Base-by-base conservation (phyloP, 2,113 vertebrate genomes). In the Tychaedon coryphoeus region DNA sequence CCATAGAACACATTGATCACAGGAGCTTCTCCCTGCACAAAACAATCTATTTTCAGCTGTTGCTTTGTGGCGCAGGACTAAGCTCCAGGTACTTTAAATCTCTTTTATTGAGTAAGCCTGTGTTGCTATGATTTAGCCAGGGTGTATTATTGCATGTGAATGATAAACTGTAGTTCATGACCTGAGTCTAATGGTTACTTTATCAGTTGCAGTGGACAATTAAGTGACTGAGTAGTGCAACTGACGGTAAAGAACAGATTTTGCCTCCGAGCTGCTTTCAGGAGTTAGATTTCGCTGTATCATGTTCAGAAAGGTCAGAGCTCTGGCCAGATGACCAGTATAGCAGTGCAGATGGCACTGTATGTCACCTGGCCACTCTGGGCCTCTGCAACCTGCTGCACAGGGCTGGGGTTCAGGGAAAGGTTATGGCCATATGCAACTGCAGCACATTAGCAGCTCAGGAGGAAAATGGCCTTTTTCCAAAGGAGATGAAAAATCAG, bases 251-350 rank as follows among this genome's bases (percentile, higher is more conserved):
- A 95, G 98, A 98, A 98, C 97, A 98, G 97, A 98, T 98, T 98
- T 98, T 98, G 97, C 98, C 98, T 98, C 96, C 96, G 18, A 98
- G 98, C 97, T 95, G 90, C 96, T 98, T 97, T 98, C 95, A 97
- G 97, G 97, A 98, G 97, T 98, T 98, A 82, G 92, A 96, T 98
- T 98, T 98, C 98, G 94, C 96, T 97, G 96, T 98, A 98, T 98
- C 98, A 96, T 98, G 97, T 98, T 98, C 97, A 90, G 92, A 98
- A 98, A 98, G 98, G 98, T 98, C 98, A 97, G 85, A 97, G 94
- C 97, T 97, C 95, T 95, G 98, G 94, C 97, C 98, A 98, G 98
- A 98, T 98, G 98, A 98, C 98, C 98, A 98, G 89, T 96, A 94
- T 95, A 96, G 96, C 92, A 64, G 95, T 97, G 95, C 98, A 98